Percentiles rank a stretch among this genome's conserved stretches.
phyloP scores from a whole-genome alignment of 2,113 vertebrate genomes.

The Petroica traversi region DNA sequence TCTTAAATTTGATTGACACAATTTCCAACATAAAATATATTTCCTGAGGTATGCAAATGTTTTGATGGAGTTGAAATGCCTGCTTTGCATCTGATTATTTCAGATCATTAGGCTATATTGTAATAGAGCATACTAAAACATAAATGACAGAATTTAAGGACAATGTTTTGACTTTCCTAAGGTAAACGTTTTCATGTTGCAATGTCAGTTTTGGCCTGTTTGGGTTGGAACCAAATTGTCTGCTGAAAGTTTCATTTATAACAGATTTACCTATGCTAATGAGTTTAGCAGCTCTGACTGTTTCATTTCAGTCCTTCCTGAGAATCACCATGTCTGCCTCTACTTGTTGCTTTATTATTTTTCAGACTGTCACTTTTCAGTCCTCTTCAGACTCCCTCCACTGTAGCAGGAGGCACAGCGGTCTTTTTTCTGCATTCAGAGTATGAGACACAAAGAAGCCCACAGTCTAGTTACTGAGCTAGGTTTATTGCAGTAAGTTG shows the following conservation, averaged over 20 bases:
- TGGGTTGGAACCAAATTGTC: neutral
- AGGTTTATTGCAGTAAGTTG: conserved; percentile 61
- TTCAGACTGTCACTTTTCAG: neutral
- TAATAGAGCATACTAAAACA: neutral
- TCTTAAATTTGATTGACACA: neutral
- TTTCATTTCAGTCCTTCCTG: neutral
- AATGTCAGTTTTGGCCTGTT: neutral
- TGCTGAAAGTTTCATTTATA: neutral
- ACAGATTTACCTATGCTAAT: neutral
- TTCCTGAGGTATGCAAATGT: neutral
- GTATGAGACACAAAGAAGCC: conserved; percentile 47
- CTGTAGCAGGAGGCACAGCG: conserved; percentile 15
- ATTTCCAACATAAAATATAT: neutral
- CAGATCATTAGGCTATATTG: neutral
- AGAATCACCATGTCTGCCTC: neutral
- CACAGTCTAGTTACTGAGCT: conserved; percentile 49
- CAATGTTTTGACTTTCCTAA: neutral
- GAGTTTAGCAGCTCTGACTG: neutral
- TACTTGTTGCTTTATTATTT: neutral
- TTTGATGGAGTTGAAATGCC: neutral
- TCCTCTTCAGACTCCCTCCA: neutral
- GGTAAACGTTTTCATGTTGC: neutral
- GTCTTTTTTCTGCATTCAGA: conserved; percentile 58
- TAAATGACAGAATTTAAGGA: neutral
- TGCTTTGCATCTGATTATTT: neutral